These are phyloP conservation scores for Falco columbarius DNA, from an alignment of 2,797 vertebrate genomes.

Conservation along the genomic window DNA sequence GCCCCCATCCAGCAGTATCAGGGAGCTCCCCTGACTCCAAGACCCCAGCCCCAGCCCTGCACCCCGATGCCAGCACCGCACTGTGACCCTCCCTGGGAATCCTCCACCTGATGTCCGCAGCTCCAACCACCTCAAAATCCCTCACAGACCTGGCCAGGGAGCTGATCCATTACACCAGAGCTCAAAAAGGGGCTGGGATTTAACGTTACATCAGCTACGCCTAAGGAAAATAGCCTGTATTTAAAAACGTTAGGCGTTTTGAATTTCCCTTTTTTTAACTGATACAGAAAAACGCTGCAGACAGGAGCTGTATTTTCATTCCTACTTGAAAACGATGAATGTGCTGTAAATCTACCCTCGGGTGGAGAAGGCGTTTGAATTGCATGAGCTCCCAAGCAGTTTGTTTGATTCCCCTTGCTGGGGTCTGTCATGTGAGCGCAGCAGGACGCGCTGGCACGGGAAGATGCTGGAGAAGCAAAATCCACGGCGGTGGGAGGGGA, in stretches of 20 bases:
- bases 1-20: background rate
- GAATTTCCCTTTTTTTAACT: background rate
- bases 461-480: background rate
- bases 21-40: rapidly evolving
- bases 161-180: background rate
- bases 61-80: background rate
- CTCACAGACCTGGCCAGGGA: background rate
- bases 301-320: background rate
- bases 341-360: background rate
- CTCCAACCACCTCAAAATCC: background rate
- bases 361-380: background rate
- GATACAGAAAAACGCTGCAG: background rate
- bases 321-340: background rate
- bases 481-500: background rate
- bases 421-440: background rate
- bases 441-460: background rate
- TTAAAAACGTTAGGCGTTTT: background rate
- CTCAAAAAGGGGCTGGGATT: background rate
- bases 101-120: rapidly evolving
- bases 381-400: background rate
- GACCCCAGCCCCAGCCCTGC: rapidly evolving
- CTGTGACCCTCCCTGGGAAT: background rate
- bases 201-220: background rate
- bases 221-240: background rate
- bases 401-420: background rate